phyloP scores from a whole-genome alignment of 35 echinoderm and acorn worm genomes.

The Holothuria glaberrima region DNA sequence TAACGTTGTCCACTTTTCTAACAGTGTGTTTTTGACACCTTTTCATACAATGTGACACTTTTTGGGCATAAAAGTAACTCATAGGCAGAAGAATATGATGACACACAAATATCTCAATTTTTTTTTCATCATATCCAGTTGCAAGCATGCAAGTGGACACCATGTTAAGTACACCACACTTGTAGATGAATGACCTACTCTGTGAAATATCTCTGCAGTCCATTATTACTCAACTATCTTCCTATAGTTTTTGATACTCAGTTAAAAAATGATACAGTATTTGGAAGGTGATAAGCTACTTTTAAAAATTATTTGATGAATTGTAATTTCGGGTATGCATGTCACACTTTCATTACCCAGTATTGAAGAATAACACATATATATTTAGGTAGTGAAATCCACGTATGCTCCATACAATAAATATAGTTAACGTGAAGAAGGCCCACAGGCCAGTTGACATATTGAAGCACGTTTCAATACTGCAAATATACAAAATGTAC shows the following conservation, averaged over 20 bases:
- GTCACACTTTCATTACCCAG: not conserved
- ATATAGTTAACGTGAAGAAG: no score
- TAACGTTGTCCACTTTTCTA: constrained; percentile 3
- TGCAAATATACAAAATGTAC: no score
- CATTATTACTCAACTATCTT: constrained; percentile 10
- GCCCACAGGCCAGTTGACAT: no score
- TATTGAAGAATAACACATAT: constrained; percentile 12
- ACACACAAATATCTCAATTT: not conserved
- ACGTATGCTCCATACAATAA: no score
- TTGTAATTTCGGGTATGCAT: constrained; percentile 6
- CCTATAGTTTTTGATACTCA: not conserved
- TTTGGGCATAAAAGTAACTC: not conserved
- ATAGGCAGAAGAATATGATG: not conserved
- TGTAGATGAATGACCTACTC: not conserved
- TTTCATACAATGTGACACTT: not conserved
- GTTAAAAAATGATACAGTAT: no score
- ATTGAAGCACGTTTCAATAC: no score
- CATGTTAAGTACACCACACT: not conserved
- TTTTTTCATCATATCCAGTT: not conserved
- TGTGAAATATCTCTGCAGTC: constrained; percentile 10
- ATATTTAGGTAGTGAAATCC: no score
- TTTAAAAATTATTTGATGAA: not conserved
- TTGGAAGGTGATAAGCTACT: not conserved
- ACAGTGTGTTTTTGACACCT: not conserved
- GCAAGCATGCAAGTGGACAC: constrained; percentile 7